A percentile compares a stretch with the other conserved stretches of the same genome.
These are phyloP conservation scores for Andrena flavipes DNA, from an alignment of 2,888 invertebrate species.

Conservation along the genomic window DNA sequence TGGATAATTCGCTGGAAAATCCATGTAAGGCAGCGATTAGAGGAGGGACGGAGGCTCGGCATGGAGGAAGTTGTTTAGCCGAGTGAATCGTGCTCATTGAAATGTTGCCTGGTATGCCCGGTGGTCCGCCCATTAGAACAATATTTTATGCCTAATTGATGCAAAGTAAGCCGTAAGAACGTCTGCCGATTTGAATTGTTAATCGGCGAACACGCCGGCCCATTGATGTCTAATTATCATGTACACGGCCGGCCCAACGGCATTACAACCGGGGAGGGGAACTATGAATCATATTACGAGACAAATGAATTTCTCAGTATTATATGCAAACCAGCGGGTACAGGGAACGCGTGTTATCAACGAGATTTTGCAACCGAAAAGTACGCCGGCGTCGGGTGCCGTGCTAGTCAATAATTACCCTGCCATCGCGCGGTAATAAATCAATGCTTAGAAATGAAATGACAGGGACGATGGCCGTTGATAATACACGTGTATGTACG, in stretches of 20 bases:
- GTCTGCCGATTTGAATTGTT: constrained; percentile 64
- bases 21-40: neutral
- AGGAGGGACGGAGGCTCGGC: neutral
- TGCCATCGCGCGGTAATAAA: constrained; percentile 54
- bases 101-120: constrained; percentile 6
- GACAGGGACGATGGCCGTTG: constrained; percentile 59
- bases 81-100: constrained; percentile 12
- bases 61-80: neutral
- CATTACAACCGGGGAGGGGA: constrained; percentile 21
- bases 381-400: constrained; percentile 10
- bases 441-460: constrained; percentile 64
- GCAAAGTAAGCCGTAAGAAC: constrained; percentile 61
- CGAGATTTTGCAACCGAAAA: constrained; percentile 40
- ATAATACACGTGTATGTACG: constrained; percentile 59
- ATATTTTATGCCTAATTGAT: constrained; percentile 62
- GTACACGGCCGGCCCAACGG: constrained; percentile 47
- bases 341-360: constrained; percentile 39
- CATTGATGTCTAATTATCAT: constrained; percentile 61
- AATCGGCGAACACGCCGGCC: constrained; percentile 44
- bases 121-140: constrained; percentile 47
- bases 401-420: constrained; percentile 61
- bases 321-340: constrained; percentile 55
- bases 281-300: constrained; percentile 57
- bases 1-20: neutral
- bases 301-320: constrained; percentile 65